Conservation (phyloP, 2,113 vertebrate species). For the Hypocryptadius cinnamomeus region DNA sequence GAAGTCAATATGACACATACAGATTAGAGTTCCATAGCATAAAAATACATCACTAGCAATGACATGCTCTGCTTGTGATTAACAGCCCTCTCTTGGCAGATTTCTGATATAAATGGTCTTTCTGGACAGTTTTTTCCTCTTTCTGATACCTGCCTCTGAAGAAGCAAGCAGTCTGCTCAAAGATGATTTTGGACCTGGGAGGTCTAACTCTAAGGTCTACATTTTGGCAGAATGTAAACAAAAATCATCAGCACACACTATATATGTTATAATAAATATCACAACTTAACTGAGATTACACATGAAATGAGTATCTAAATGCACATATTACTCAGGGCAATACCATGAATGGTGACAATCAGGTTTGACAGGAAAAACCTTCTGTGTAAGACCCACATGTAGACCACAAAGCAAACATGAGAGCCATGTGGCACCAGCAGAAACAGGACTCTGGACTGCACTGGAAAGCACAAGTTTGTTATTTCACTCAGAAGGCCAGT, state of each 20-base stretch:
- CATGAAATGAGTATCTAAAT: slow-evolving; percentile 25
- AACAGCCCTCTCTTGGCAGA: slow-evolving; percentile 44
- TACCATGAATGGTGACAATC: neutral
- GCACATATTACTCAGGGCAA: slow-evolving; percentile 1
- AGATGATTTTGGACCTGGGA: slow-evolving; percentile 18
- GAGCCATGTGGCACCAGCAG: neutral
- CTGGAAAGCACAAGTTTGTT: neutral
- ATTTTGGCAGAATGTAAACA: slow-evolving; percentile 66
- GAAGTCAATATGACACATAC: slow-evolving; percentile 69
- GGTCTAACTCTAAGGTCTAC: slow-evolving; percentile 27
- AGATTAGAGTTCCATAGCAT: slow-evolving; percentile 69
- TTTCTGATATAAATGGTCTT: slow-evolving; percentile 1
- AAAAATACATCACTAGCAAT: slow-evolving; percentile 60
- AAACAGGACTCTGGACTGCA: neutral
- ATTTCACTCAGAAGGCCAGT: neutral
- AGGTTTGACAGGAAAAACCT: neutral
- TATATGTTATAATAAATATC: slow-evolving; percentile 31
- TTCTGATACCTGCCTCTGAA: neutral
- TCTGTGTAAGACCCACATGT: neutral
- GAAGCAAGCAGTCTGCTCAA: slow-evolving; percentile 17
- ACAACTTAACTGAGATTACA: slow-evolving; percentile 27
- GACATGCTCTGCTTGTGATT: slow-evolving; percentile 63
- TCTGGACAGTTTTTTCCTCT: neutral
- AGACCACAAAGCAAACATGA: slow-evolving; percentile 2
- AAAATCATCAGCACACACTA: slow-evolving; percentile 7